A percentile compares a stretch with the other conserved stretches of the same genome.
These are phyloP conservation scores for Hofmannophila pseudospretella DNA, from an alignment of 2,888 invertebrate species.

Conservation along the genomic window DNA sequence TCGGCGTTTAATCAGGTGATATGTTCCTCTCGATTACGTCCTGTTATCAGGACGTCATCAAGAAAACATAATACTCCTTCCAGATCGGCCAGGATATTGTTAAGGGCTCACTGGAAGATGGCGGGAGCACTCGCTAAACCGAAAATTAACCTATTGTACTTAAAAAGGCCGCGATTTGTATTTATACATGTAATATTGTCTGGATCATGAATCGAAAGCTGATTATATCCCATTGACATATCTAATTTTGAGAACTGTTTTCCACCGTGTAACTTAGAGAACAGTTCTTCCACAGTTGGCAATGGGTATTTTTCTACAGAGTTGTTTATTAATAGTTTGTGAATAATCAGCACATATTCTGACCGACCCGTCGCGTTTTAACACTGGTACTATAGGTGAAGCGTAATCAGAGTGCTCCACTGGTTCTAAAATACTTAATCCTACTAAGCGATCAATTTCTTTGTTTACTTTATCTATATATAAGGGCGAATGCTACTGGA, in stretches of 20 bases:
- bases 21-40: not conserved
- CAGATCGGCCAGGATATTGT: constrained; percentile 5
- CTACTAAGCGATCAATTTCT: constrained; percentile 17
- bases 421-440: constrained; percentile 16
- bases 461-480: constrained; percentile 12
- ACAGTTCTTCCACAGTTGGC: constrained; percentile 11
- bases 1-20: constrained; percentile 6
- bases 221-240: constrained; percentile 9
- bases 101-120: constrained; percentile 12
- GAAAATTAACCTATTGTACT: constrained; percentile 10
- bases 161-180: constrained; percentile 11
- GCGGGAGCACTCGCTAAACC: constrained; percentile 12
- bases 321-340: constrained; percentile 8
- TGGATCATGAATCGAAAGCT: constrained; percentile 8
- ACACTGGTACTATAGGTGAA: too few species aligned
- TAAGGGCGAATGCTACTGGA: constrained; percentile 18
- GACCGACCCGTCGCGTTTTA: constrained; percentile 3
- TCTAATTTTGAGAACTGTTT: constrained; percentile 10
- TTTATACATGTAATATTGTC: constrained; percentile 9
- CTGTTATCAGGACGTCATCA: constrained; percentile 14
- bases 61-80: constrained; percentile 9
- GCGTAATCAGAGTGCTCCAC: constrained; percentile 13
- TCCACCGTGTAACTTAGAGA: too few species aligned
- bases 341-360: constrained; percentile 8
- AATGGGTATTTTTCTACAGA: constrained; percentile 10